phyloP scores from a whole-genome alignment of 2,888 invertebrate genomes.

The Falcaria lacertinaria region DNA sequence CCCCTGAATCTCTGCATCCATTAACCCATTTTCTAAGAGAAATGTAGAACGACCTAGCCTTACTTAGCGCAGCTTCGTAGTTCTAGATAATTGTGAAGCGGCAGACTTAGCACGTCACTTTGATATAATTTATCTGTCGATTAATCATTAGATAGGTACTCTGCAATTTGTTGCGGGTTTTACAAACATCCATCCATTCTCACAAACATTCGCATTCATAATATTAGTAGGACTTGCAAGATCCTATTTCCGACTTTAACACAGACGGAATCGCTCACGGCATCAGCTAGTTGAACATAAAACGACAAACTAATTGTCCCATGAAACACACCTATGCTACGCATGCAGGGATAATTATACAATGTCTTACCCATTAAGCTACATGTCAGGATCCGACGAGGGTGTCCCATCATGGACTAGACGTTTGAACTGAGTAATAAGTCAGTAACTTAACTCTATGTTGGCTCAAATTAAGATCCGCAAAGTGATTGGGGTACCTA shows the following conservation, averaged over 20 bases:
- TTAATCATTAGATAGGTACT: no score
- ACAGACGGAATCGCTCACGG: no score
- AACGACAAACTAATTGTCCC: no score
- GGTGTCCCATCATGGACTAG: not conserved
- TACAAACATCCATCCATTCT: no score
- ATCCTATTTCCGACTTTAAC: no score
- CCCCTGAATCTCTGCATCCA: not conserved
- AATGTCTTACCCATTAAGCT: slow-evolving; percentile 5
- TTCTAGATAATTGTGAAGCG: no score
- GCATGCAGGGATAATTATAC: not conserved
- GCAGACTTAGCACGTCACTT: no score
- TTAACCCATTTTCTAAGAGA: not conserved
- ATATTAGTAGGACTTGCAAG: no score
- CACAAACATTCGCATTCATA: no score
- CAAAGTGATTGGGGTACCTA: not conserved
- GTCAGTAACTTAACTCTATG: not conserved
- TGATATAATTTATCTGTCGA: no score
- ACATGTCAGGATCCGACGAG: not conserved
- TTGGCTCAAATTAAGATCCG: not conserved
- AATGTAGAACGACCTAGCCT: not conserved
- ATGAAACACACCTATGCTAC: not conserved
- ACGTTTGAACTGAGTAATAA: not conserved
- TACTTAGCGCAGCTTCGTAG: not conserved
- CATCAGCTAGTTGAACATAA: no score
- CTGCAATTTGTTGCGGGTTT: no score